Evolutionary conservation across 2,113 vertebrate genomes (phyloP), one percentile per base, ranked within the genome.

Genomic region (Herpetotheres cachinnans): DNA sequence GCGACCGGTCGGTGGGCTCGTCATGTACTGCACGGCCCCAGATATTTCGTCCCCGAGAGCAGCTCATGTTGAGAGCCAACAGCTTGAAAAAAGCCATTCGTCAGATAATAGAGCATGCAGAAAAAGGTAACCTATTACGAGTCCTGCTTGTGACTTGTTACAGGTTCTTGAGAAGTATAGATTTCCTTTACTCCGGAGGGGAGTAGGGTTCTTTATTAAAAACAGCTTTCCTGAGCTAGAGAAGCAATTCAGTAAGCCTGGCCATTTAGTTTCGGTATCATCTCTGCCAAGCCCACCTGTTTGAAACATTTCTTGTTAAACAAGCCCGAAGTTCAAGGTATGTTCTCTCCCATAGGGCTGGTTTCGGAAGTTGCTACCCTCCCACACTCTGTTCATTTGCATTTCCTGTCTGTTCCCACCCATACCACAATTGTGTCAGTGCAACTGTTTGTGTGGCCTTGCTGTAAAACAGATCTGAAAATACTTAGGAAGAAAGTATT

Each of bases 51-150:
- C 99, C 99, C 2, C 97, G 99, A 30, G 99, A 99, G 47, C 99
- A 99, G 97, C 98, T 99, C 89, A 99, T 99, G 99, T 96, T 99
- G 40, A 96, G 99, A 96, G 99, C 99, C 56, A 99, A 99, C 98
- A 99, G 99, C 83, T 98, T 99, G 97, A 99, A 99, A 97, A 99
- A 99, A 87, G 99, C 99, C 24, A 99, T 99, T 97, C 98, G 99
- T 21, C 99, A 99, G 97, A 99, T 99, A 88, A 99, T 99, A 89
- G 99, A 99, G 52, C 99, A 99, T 94, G 99, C 99, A 0, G 99
- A 99, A 90, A 99, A 98, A 99, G 99, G 99, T 99, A 97, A 92
- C 20, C 3, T 9, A 1, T 34, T 27, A 40, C 27, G 52, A 74
- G 59, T 74, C 56, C 32, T 87, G 66, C 62, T 72, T 44, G 36